Conservation (phyloP, 2,113 vertebrate genomes). For the Choloepus hoffmanni region DNA sequence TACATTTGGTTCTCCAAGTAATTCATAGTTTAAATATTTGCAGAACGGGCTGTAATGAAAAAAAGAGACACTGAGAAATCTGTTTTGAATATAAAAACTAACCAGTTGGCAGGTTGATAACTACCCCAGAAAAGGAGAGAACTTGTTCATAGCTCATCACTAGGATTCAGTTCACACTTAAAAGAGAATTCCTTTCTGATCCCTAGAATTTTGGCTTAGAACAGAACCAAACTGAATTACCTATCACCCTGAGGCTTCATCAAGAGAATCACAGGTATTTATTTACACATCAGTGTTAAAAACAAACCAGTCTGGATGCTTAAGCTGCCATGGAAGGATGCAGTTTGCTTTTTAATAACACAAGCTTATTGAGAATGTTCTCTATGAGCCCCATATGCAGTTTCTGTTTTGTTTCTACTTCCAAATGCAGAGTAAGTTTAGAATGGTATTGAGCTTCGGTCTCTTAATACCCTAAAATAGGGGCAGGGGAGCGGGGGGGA, state of each 20-base stretch:
- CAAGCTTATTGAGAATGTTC: not conserved
- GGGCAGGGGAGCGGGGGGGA: not conserved
- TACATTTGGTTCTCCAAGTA: slow-evolving; percentile 5
- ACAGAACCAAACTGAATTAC: not conserved
- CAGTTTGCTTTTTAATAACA: slow-evolving; percentile 6
- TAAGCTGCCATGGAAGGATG: not conserved
- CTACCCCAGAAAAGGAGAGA: not conserved
- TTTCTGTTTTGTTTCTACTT: not conserved
- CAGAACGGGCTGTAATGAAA: not conserved
- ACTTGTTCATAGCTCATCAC: not conserved
- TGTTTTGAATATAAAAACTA: not conserved
- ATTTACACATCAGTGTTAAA: slow-evolving; percentile 32
- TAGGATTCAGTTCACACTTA: not conserved
- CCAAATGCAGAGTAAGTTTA: not conserved
- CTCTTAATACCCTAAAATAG: not conserved
- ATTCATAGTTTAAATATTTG: slow-evolving; percentile 47
- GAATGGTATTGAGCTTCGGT: not conserved
- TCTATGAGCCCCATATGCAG: not conserved
- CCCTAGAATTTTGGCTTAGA: not conserved
- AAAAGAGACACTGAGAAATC: not conserved
- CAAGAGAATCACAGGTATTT: slow-evolving; percentile 42
- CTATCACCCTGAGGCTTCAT: not conserved
- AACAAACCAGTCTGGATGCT: not conserved
- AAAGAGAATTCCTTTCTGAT: not conserved
- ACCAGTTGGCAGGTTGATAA: not conserved